These are phyloP conservation scores for Heliconius charithonia DNA, from an alignment of 2,888 invertebrate species.

Conservation along the genomic window DNA sequence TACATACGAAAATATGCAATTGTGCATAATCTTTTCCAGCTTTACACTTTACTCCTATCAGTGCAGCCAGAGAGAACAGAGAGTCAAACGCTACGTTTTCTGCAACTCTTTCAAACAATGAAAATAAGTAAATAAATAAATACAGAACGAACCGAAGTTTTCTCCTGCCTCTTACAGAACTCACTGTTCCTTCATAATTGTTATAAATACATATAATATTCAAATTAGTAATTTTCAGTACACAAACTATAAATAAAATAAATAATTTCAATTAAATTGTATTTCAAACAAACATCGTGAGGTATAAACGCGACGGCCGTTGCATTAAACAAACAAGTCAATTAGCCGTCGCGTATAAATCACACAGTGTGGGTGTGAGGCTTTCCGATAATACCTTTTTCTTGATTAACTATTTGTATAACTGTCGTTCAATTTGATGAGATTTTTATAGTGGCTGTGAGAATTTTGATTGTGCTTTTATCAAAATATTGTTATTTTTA, in stretches of 20 bases:
- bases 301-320: constrained; percentile 35
- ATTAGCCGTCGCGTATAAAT: constrained; percentile 60
- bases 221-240: background rate
- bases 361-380: constrained; percentile 56
- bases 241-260: background rate
- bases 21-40: too few species aligned
- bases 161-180: too few species aligned
- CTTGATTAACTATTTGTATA: constrained; percentile 44
- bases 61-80: too few species aligned
- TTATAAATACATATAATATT: background rate
- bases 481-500: background rate
- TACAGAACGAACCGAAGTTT: too few species aligned
- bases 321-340: constrained; percentile 53
- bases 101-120: too few species aligned
- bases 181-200: too few species aligned
- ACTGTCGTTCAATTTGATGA: constrained; percentile 27
- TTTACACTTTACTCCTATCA: too few species aligned
- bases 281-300: constrained; percentile 36
- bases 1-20: too few species aligned
- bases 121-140: too few species aligned
- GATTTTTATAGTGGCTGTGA: constrained; percentile 15
- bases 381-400: constrained; percentile 44
- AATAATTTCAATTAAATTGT: background rate
- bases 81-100: too few species aligned
- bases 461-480: constrained; percentile 1